A percentile compares a stretch with the other conserved stretches of the same genome.
These are phyloP conservation scores for Bufo bufo DNA, from an alignment of 2,113 vertebrate genomes.

Conservation along the genomic window DNA sequence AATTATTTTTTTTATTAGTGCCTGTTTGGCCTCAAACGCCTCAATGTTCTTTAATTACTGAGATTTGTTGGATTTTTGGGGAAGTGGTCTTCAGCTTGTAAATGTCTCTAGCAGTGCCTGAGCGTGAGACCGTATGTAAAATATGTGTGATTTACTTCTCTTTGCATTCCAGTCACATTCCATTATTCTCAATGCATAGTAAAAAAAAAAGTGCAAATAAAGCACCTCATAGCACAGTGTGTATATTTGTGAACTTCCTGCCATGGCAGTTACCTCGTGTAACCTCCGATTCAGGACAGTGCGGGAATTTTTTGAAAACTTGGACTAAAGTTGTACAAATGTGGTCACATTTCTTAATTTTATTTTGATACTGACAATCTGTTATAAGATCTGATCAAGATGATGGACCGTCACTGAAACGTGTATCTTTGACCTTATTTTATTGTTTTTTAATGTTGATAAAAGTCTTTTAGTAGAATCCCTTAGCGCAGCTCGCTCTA, in stretches of 20 bases:
- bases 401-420: too few relatives aligned
- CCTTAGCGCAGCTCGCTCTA: too few relatives aligned
- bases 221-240: neutral
- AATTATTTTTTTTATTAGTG: too few relatives aligned
- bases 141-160: neutral
- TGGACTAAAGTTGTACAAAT: neutral
- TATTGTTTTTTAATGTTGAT: too few relatives aligned
- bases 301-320: neutral
- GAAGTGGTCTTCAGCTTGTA: neutral
- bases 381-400: too few relatives aligned
- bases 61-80: neutral
- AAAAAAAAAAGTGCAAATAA: neutral
- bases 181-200: neutral
- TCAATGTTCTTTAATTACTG: neutral
- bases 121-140: neutral
- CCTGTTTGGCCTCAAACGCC: neutral
- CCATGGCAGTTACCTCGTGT: neutral
- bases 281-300: neutral
- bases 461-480: too few relatives aligned
- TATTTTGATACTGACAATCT: too few relatives aligned
- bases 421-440: too few relatives aligned
- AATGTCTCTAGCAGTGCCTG: neutral
- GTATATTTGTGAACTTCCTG: neutral
- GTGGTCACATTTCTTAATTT: too few relatives aligned
- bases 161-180: constrained; percentile 23